Evolutionary conservation across 2,888 invertebrate genomes (phyloP).

Genomic region (Germaria angustata): DNA sequence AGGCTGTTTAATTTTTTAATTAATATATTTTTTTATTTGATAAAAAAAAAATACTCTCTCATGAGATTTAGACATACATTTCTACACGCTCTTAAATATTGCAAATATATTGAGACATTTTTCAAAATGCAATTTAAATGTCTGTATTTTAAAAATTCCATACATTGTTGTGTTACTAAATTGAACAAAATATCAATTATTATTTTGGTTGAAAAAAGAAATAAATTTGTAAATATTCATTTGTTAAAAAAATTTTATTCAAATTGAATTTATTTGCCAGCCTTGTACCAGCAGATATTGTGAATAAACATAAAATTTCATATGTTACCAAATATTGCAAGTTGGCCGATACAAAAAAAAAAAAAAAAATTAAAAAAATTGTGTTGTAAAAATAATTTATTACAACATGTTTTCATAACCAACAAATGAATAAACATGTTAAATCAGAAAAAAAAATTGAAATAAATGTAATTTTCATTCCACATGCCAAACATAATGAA

Average conservation of each 20-base stretch:
- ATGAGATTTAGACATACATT: too few species aligned
- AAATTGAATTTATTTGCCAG: slow-evolving; percentile 24
- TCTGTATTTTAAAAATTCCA: neutral
- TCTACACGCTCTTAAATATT: too few species aligned
- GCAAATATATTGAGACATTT: too few species aligned
- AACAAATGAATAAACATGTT: slow-evolving; percentile 52
- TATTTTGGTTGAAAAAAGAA: slow-evolving; percentile 3
- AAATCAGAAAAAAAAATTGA: neutral
- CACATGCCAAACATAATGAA: slow-evolving; percentile 9
- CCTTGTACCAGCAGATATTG: neutral
- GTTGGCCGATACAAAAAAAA: neutral
- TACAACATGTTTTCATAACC: slow-evolving; percentile 55
- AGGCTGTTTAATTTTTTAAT: too few species aligned
- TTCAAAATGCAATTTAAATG: too few species aligned
- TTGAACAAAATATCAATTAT: slow-evolving; percentile 12
- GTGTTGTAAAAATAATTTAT: slow-evolving; percentile 53
- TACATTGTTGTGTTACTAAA: too few species aligned
- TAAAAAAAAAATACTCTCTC: too few species aligned
- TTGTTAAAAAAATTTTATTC: slow-evolving; percentile 16
- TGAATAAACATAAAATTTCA: neutral
- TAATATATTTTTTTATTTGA: too few species aligned
- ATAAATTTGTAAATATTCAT: slow-evolving; percentile 19
- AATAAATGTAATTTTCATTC: slow-evolving; percentile 16
- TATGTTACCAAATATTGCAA: slow-evolving; percentile 15
- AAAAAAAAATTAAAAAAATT: slow-evolving; percentile 9